phyloP scores from a whole-genome alignment of 2,888 invertebrate species.

The Actias luna region DNA sequence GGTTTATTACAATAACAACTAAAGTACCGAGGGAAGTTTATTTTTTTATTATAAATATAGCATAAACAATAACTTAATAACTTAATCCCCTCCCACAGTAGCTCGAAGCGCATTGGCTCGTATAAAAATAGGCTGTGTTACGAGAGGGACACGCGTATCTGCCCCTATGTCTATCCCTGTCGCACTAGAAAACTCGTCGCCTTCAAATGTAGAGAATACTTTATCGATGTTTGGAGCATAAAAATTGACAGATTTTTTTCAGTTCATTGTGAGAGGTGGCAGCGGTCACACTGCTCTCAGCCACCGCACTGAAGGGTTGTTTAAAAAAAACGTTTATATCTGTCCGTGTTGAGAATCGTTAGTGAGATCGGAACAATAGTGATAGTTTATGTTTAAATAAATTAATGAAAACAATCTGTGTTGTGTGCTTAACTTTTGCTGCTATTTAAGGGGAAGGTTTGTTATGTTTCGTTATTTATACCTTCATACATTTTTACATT shows the following conservation, averaged over 20 bases:
- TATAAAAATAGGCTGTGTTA: slow-evolving; percentile 77
- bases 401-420: slow-evolving; percentile 42
- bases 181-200: slow-evolving; percentile 69
- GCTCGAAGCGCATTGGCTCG: slow-evolving; percentile 71
- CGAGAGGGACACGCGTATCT: slow-evolving; percentile 58
- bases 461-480: slow-evolving; percentile 21
- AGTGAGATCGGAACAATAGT: slow-evolving; percentile 40
- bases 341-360: slow-evolving; percentile 38
- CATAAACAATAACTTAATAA: slow-evolving; percentile 81
- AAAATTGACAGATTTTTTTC: slow-evolving; percentile 83
- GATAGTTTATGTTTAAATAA: slow-evolving; percentile 38
- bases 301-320: slow-evolving; percentile 58
- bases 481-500: neutral
- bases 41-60: slow-evolving; percentile 78
- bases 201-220: slow-evolving; percentile 77
- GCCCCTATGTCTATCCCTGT: slow-evolving; percentile 41
- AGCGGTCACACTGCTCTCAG: slow-evolving; percentile 48
- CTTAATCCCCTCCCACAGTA: slow-evolving; percentile 72
- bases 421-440: slow-evolving; percentile 40
- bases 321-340: slow-evolving; percentile 46
- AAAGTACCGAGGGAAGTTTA: slow-evolving; percentile 53
- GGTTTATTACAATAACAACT: slow-evolving; percentile 62
- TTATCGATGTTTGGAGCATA: slow-evolving; percentile 80
- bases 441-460: slow-evolving; percentile 38
- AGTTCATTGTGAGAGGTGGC: slow-evolving; percentile 70